Evolutionary conservation across 2,888 invertebrate genomes (phyloP).

Genomic region (Phoenoteleia sp.): DNA sequence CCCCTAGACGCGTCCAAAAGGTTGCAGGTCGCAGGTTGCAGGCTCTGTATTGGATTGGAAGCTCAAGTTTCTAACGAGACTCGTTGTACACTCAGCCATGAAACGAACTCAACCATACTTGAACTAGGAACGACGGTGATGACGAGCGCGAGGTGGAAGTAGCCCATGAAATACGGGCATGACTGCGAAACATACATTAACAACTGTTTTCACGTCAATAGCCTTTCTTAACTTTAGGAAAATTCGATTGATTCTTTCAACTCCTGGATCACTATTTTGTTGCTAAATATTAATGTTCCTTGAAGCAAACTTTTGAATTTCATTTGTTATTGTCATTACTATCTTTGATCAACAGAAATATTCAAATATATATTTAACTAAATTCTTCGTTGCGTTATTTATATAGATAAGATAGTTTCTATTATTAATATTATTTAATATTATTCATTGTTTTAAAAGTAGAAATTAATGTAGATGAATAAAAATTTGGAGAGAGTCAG

Average conservation of each 20-base stretch:
- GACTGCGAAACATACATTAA: conserved; percentile 64
- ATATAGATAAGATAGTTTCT: no score
- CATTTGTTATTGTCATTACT: no score
- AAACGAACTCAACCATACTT: conserved; percentile 81
- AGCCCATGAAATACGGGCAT: conserved; percentile 81
- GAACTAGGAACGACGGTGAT: conserved; percentile 73
- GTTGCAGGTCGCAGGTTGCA: conserved; percentile 72
- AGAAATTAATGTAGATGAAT: no score
- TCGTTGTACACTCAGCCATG: conserved; percentile 79
- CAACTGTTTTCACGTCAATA: conserved; percentile 37
- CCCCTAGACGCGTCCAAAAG: conserved; percentile 73
- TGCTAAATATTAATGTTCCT: no score
- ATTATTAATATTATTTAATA: no score
- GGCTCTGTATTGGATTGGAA: conserved; percentile 64
- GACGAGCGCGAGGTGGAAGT: conserved; percentile 62
- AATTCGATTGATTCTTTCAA: conserved; percentile 77
- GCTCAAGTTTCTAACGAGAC: conserved; percentile 84
- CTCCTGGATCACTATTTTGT: no score
- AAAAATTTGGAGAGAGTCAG: no score
- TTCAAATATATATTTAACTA: no score
- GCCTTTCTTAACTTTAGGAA: conserved; percentile 24
- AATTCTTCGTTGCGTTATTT: no score
- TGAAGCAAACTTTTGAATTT: no score
- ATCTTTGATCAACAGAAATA: no score
- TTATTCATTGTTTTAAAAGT: no score